Base-by-base conservation (phyloP, 2,113 vertebrate genomes). In the Leptocoma aspasia region DNA sequence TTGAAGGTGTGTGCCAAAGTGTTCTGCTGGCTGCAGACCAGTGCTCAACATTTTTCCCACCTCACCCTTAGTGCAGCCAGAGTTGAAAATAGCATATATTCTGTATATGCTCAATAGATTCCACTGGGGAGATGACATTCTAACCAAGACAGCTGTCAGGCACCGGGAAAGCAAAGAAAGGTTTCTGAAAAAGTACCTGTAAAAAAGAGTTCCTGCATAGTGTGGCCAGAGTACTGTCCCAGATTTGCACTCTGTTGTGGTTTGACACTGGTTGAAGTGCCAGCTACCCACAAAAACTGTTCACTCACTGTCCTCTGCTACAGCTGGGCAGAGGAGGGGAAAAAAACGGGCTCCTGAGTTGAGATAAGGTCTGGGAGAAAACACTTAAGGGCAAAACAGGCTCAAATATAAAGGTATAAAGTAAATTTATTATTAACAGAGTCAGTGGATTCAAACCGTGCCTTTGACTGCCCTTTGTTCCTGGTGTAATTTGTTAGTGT, bases 91-190 rank as follows among this genome's bases (percentile, higher is more conserved):
- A 47, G 22, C 7, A 6, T 6, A 15, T 23, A 33, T 35, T 60
- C 19, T 60, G 0, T 53, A 0, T 45, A 4, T 41, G 14, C 73
- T 82, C 42, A 31, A 1, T 35, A 9, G 20, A 8, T 28, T 68
- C 6, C 14, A 0, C 7, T 26, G 35, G 19, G 35, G 61, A 78
- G 65, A 5, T 89, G 39, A 23, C 28, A 57, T n/a, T 39, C 30
- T 53, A 41, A n/a, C 44, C 23, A 33, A 56, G 68, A 41, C 53
- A 75, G 35, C 42, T 2, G 0, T n/a, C n/a, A 35, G 42, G 77
- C 31, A 26, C 19, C 4, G 27, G n/a, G 22, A 16, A 33, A 35
- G 64, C 35, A 23, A 73, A 20, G 56, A 53, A 28, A 35, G 12
- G 15, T 8, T 85, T 77, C 53, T 82, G 42, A 20, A 41, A 59